A percentile compares a stretch with the other conserved stretches of the same genome.
phyloP scores from a whole-genome alignment of 2,113 vertebrate species.

The Elaphurus davidianus region DNA sequence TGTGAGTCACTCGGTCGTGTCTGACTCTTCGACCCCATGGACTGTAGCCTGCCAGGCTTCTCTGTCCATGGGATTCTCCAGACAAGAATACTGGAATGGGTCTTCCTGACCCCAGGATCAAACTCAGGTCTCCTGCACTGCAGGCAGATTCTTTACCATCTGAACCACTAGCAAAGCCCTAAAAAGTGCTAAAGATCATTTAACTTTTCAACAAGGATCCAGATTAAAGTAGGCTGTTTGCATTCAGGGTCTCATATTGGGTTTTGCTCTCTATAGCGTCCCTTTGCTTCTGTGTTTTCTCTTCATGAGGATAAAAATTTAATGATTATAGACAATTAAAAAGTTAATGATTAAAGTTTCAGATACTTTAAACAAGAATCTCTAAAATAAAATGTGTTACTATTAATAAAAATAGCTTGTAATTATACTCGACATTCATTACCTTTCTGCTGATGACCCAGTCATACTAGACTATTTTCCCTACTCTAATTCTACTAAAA shows the following conservation, averaged over 20 bases:
- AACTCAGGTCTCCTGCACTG: not conserved
- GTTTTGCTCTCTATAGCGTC: not conserved
- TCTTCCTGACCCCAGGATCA: not conserved
- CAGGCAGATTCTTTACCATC: not conserved
- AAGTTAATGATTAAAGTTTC: not conserved
- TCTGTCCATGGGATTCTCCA: not conserved
- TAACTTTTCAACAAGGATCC: not conserved
- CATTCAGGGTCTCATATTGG: not conserved
- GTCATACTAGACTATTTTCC: not conserved
- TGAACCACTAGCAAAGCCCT: not conserved
- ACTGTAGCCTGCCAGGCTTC: not conserved
- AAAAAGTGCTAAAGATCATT: not conserved
- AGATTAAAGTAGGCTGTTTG: not conserved
- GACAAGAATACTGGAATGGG: not conserved
- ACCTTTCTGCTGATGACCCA: not conserved
- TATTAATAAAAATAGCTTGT: not conserved
- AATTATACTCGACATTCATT: not conserved
- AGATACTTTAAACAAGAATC: not conserved
- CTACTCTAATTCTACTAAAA: constrained; percentile 26
- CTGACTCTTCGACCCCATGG: not conserved
- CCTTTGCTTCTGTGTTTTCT: not conserved
- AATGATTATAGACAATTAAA: not conserved
- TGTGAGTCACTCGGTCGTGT: not conserved
- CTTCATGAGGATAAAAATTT: not conserved
- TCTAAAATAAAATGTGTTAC: not conserved